A percentile compares a stretch with the other conserved stretches of the same genome.
These are phyloP conservation scores for Oligia latruncula DNA, from an alignment of 2,888 invertebrate genomes.

Conservation along the genomic window DNA sequence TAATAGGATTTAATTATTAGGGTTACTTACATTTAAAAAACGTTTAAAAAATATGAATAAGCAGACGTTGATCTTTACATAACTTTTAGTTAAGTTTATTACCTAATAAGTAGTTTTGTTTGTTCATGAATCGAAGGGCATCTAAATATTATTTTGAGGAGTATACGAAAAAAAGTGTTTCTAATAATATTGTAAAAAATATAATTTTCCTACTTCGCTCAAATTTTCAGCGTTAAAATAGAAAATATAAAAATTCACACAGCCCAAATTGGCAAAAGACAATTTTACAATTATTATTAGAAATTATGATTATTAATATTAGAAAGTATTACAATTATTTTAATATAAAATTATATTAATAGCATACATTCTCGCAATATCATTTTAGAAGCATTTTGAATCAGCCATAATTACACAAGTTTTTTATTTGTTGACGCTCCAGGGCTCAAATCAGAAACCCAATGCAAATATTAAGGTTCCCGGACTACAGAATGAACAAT, in stretches of 20 bases:
- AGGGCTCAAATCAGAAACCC: not conserved
- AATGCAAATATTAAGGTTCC: not conserved
- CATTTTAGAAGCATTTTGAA: not conserved
- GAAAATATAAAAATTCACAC: not conserved
- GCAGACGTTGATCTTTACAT: too few relatives aligned
- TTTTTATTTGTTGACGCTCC: conserved; percentile 5
- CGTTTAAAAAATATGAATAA: too few relatives aligned
- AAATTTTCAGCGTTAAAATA: not conserved
- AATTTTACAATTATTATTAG: too few relatives aligned
- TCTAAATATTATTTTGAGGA: not conserved
- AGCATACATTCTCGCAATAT: not conserved
- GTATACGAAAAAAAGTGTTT: not conserved
- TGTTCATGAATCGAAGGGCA: not conserved
- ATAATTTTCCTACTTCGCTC: not conserved
- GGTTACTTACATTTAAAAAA: too few relatives aligned
- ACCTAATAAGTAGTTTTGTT: not conserved
- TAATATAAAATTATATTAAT: not conserved
- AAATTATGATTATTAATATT: too few relatives aligned
- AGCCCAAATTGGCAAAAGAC: not conserved
- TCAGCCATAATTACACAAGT: not conserved
- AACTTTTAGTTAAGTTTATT: not conserved
- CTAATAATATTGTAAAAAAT: not conserved
- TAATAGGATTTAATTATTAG: too few relatives aligned
- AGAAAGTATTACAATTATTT: not conserved
- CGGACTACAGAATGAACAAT: not conserved